Base-by-base conservation (phyloP, 2,888 invertebrate species). In the Stenotaenia linearis region DNA sequence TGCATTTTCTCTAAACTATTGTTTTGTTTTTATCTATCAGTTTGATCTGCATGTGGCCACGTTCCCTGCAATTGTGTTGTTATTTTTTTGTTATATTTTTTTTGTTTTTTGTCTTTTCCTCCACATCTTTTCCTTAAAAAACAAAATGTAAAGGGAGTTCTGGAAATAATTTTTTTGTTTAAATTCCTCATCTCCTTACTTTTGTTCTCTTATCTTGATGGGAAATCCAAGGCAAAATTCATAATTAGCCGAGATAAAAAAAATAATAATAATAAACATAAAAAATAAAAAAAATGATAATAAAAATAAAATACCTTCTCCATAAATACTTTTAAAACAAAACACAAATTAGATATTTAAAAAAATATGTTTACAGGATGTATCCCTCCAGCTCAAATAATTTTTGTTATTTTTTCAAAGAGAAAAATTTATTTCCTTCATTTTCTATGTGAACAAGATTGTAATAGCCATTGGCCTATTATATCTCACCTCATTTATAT, bases 31-130 rank as follows among this genome's bases (percentile, higher is more conserved):
- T 69, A 69, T 69, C 69, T 25, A 25, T 69, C 25, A 69, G 23
- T 69, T 69, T 69, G 69, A 69, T 69, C 69, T 69, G 69, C 69
- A 69, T 69, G 69, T 69, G 69, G 69, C 69, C 69, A 69, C 69
- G 69, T 69, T 69, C 69, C 69, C 69, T 69, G 69, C 69, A 69
- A 69, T 69, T 69, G 69, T 69, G 69, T 69, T 69, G 69, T 69
- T 61, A 1, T 56, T 56, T 61, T 61, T 61, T 61, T 61, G 21
- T 50, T 50, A 4, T 50, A 18, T 50, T 50, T 69, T 69, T 69
- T 69, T 45, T 45, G 45, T 45, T 45, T 45, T 45, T 28, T 25
- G 25, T 25, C 69, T 69, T 69, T 69, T 69, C 69, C 69, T 69
- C 69, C n/a, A 10, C 69, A 69, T 69, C 69, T 69, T 69, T 69